Evolutionary conservation across 2,113 vertebrate species (phyloP).

Genomic region (Taxidea taxus): DNA sequence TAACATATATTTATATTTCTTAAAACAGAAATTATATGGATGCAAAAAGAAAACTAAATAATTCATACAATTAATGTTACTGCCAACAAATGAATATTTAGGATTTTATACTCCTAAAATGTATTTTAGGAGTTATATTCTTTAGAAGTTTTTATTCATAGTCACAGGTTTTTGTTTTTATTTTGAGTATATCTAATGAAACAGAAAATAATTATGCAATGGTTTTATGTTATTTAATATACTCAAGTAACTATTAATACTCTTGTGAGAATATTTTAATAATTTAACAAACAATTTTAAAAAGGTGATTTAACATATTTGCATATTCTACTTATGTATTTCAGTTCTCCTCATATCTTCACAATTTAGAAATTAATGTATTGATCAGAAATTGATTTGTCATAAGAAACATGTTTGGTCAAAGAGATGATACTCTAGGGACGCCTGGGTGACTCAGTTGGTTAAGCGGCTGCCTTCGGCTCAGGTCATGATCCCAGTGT

Average conservation of each 20-base stretch:
- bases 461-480: too few relatives aligned
- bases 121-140: background rate
- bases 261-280: background rate
- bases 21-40: background rate
- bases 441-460: too few relatives aligned
- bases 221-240: background rate
- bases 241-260: background rate
- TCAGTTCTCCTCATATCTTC: background rate
- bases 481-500: too few relatives aligned
- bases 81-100: background rate
- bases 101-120: background rate
- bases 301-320: background rate
- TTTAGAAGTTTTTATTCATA: background rate
- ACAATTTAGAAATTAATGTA: background rate
- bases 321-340: background rate
- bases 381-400: background rate
- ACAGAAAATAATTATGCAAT: background rate
- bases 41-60: background rate
- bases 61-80: background rate
- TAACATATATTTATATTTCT: background rate
- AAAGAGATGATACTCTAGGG: background rate
- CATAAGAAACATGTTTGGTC: background rate
- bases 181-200: background rate
- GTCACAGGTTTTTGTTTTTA: background rate
- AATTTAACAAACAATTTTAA: background rate